Base-by-base conservation (phyloP, 2,888 invertebrate species). In the Uloborus plumipes region DNA sequence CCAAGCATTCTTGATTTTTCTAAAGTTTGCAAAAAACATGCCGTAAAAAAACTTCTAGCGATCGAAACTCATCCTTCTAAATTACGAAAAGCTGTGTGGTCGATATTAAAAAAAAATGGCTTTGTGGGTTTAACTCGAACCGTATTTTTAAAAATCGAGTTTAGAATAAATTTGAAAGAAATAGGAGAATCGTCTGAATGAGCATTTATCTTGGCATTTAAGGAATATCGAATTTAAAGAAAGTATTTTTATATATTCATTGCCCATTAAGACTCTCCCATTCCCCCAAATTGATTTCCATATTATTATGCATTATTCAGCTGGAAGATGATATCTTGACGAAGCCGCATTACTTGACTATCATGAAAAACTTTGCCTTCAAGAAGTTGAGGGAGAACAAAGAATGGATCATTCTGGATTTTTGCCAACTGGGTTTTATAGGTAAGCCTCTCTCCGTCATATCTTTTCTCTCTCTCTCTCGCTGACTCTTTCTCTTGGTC, bases 301-400 rank as follows among this genome's bases (percentile, higher is more conserved):
- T 50, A 49, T 71, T 73, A n/a, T 20, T 22, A 65, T 65, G 26
- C 65, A 71, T 72, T 61, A 51, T 67, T 22, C 95, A 98, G 91
- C 90, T 98, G 14, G 98, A 98, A 89, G 98, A 98, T 88, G 98
- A 98, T 88, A 95, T 98, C 73, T 90, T 97, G 49, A 94, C 97
- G 0, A 96, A 95, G 88, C 89, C 89, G 51, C 89, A 94, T 84
- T 98, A 94, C 88, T 92, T 96, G 87, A 92, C 93, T 73, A 94
- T 94, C 80, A 95, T 96, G 94, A 94, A 94, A 89, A 93, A 93
- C 81, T 95, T 94, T 88, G 95, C 95, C n/a, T 90, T 94, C 14
- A 93, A 94, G 88, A 94, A 94, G 88, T 93, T 94, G 69, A 92
- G 92, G 22, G 91, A 91, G 85, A 94, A 94, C 87, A 91, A 94